Base-by-base conservation (phyloP, 2,113 vertebrate species). In the Perca flavescens region DNA sequence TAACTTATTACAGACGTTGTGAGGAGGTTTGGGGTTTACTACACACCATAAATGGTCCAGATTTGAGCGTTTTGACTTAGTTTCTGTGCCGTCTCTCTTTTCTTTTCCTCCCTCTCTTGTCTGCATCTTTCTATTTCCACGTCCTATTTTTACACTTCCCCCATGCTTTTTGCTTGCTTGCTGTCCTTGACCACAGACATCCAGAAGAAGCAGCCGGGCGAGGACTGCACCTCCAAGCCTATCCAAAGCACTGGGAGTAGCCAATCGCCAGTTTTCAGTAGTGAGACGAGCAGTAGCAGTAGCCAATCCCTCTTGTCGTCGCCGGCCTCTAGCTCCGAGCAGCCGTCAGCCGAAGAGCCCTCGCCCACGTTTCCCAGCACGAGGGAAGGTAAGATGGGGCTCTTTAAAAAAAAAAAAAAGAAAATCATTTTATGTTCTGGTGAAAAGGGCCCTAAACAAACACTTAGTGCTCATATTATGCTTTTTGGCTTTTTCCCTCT, bases 151-250 rank as follows among this genome's bases (percentile, higher is more conserved):
- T 53, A 63, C 21, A 22, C 67, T 25, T 54, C 56, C 43, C 25
- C 73, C 25, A 46, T 2, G 6, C 34, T 36, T 61, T 49, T 61
- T 52, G 7, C 46, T 64, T 17, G 0, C 50, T 58, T 2, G 0
- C 73, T 76, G 79, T 83, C 67, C 54, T 72, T 58, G 25, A 53
- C 82, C 72, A 25, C 81, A 98, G 97, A 98, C 94, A 96, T 98
- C 93, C 95, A 97, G 93, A 97, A 98, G 96, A 98, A 98, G 94
- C 97, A 96, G 93, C 96, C 96, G 80, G 97, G 96, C 0, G 97
- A 98, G 78, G 97, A 97, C 95, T 96, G 97, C 82, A 73, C 96
- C 92, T 95, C 97, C 91, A 96, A 95, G 94, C 96, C 97, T 90
- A 95, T 96, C 95, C 96, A 94, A 94, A 96, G 93, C 95, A 95